phyloP scores from a whole-genome alignment of 2,113 vertebrate species.

The Tachuris rubrigastra region DNA sequence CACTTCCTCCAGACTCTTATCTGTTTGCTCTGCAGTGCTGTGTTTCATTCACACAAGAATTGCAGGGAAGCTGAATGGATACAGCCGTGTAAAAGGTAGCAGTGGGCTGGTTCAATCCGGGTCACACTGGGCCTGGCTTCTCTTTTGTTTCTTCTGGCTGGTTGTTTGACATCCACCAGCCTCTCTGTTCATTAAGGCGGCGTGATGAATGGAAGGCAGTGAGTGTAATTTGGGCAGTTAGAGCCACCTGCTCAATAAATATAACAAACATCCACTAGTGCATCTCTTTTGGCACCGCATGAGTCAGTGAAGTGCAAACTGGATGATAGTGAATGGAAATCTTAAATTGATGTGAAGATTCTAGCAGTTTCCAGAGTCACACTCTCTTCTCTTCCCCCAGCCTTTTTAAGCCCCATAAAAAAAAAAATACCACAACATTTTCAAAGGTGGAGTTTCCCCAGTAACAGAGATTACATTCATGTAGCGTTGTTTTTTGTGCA shows the following conservation, averaged over 20 bases:
- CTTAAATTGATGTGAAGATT: neutral
- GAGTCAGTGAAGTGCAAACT: neutral
- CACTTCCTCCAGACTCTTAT: constrained; percentile 35
- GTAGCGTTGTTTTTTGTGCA: neutral
- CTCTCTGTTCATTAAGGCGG: neutral
- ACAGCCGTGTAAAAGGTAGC: neutral
- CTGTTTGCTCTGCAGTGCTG: constrained; percentile 33
- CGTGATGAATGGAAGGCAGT: neutral
- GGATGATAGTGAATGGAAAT: neutral
- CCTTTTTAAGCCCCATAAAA: neutral
- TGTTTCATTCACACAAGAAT: constrained; percentile 20
- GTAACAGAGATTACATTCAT: neutral
- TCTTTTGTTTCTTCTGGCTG: constrained; percentile 47
- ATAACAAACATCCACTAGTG: neutral
- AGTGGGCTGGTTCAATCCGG: neutral
- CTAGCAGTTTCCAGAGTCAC: neutral
- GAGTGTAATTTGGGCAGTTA: neutral
- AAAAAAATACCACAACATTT: too few relatives aligned
- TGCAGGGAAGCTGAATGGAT: constrained; percentile 26
- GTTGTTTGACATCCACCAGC: constrained; percentile 22
- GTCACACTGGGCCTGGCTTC: constrained; percentile 1
- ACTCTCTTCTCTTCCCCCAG: neutral
- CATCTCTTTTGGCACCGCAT: neutral
- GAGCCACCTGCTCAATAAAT: constrained; percentile 20
- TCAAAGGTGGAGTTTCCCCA: neutral